These are phyloP conservation scores for Chiloscyllium plagiosum DNA, from an alignment of 2,113 vertebrate species.

Conservation along the genomic window DNA sequence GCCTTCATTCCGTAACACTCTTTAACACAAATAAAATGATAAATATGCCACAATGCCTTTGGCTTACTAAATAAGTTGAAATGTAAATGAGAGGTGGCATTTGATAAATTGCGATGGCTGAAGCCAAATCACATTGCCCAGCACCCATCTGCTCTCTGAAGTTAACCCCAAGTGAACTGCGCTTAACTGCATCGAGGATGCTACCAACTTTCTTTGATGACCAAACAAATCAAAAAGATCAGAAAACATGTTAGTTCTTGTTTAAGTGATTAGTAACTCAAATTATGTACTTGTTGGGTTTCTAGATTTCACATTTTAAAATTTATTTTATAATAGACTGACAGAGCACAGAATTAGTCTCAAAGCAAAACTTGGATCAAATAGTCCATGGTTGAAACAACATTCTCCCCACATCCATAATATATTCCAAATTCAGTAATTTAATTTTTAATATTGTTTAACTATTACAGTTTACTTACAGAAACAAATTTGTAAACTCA, in stretches of 20 bases:
- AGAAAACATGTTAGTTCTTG: not conserved
- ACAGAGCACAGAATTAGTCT: not conserved
- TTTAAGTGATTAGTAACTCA: not conserved
- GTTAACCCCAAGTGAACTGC: not conserved
- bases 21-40: not conserved
- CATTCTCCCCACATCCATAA: not conserved
- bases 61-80: not conserved
- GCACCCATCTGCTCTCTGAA: not conserved
- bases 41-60: not conserved
- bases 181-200: not conserved
- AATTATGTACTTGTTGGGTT: not conserved
- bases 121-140: not conserved
- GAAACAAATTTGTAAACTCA: not conserved
- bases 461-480: not conserved
- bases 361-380: not conserved
- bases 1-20: not conserved
- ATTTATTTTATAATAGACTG: not conserved
- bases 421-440: not conserved
- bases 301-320: not conserved
- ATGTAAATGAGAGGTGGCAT: not conserved
- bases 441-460: not conserved
- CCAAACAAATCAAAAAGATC: not conserved
- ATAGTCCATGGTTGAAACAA: not conserved
- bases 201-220: not conserved
- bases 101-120: not conserved